Conservation (phyloP, 2,113 vertebrate species). For the Vombatus ursinus region DNA sequence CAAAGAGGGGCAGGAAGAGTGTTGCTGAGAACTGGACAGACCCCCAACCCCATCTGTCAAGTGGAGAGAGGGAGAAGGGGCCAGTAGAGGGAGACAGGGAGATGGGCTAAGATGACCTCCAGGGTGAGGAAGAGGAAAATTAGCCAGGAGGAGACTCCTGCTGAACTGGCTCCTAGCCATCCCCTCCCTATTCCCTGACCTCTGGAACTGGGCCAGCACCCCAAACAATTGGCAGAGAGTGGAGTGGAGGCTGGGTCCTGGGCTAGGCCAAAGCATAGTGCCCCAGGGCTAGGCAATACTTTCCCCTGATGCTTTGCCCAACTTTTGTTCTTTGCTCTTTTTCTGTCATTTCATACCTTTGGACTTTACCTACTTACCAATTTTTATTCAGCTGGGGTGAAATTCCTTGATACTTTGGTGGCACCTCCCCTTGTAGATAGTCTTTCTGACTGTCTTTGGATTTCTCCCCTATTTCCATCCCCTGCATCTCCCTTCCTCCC, state of each 20-base stretch:
- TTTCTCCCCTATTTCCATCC: background rate
- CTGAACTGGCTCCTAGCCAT: conserved; percentile 72
- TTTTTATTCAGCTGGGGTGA: background rate
- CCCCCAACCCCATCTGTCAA: background rate
- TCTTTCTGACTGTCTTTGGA: background rate
- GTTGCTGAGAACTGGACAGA: background rate
- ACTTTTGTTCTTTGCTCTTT: conserved; percentile 57
- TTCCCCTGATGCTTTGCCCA: rapidly evolving
- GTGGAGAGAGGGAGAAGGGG: background rate
- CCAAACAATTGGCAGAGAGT: conserved; percentile 1
- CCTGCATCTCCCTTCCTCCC: background rate
- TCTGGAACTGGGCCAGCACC: conserved; percentile 19
- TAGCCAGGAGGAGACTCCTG: conserved; percentile 65
- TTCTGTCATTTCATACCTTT: conserved; percentile 57
- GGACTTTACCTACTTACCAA: background rate
- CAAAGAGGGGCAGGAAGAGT: background rate
- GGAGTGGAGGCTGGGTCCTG: conserved; percentile 52
- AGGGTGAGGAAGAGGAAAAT: conserved; percentile 69
- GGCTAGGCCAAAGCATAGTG: conserved; percentile 41
- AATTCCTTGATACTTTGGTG: background rate
- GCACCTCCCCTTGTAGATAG: background rate
- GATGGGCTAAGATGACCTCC: background rate
- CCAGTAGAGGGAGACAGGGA: background rate
- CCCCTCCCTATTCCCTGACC: conserved; percentile 50
- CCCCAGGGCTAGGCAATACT: background rate